A percentile compares a stretch with the other conserved stretches of the same genome.
Evolutionary conservation across 2,113 vertebrate genomes (phyloP).

Genomic region (Egretta garzetta): DNA sequence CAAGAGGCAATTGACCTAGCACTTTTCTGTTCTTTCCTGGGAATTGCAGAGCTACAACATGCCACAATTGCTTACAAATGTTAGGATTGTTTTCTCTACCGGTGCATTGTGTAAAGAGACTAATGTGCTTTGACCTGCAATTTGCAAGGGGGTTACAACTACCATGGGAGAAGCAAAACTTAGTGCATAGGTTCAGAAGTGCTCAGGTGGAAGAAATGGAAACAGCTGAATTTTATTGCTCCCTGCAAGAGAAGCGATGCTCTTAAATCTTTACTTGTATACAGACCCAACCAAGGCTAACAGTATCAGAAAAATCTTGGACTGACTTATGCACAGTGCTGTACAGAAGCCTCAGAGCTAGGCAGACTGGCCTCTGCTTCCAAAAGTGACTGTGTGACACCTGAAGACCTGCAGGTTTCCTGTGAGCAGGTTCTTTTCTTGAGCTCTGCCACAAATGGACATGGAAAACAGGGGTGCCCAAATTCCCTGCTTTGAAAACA

Average conservation of each 20-base stretch:
- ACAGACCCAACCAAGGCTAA: neutral
- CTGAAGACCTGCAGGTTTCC: neutral
- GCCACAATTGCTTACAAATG: constrained; percentile 64
- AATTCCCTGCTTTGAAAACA: neutral
- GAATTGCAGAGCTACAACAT: constrained; percentile 55
- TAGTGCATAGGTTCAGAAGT: neutral
- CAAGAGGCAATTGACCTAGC: constrained; percentile 63
- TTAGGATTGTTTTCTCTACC: constrained; percentile 63
- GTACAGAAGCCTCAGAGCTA: neutral
- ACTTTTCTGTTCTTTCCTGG: constrained; percentile 58
- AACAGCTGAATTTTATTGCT: constrained; percentile 23
- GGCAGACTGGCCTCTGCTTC: neutral
- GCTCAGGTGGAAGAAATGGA: constrained; percentile 44
- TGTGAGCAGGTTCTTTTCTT: neutral
- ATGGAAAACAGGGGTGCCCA: neutral
- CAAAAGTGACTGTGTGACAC: rapidly evolving
- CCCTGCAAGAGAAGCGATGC: neutral
- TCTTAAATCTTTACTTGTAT: constrained; percentile 22
- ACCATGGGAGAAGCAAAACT: constrained; percentile 42
- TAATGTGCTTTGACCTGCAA: constrained; percentile 66
- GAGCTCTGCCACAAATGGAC: neutral
- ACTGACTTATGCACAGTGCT: neutral
- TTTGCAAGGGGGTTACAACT: constrained; percentile 67
- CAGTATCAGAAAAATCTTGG: neutral
- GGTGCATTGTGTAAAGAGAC: constrained; percentile 64